These are phyloP conservation scores for Leptatherina wallacei DNA, from an alignment of 2,797 vertebrate species.

Conservation along the genomic window DNA sequence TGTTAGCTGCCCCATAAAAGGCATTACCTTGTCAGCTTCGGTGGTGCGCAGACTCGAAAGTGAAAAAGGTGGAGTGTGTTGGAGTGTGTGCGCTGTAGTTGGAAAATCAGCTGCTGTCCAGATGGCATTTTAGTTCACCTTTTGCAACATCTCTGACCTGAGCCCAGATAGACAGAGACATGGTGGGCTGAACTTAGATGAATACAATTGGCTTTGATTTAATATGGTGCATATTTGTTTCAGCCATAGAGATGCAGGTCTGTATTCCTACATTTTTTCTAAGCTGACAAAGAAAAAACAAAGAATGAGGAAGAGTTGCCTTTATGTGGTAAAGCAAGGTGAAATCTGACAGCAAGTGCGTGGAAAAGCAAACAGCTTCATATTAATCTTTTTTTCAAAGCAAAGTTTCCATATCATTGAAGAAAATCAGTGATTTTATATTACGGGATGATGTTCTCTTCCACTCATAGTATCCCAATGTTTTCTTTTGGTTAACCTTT, in stretches of 20 bases:
- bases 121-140: conserved; percentile 80
- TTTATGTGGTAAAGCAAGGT: not conserved
- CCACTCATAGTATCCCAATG: too few relatives aligned
- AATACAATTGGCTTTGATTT: not conserved
- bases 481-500: too few relatives aligned
- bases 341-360: not conserved
- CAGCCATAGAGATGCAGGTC: not conserved
- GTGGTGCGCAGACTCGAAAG: conserved; percentile 45
- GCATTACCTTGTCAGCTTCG: conserved; percentile 71
- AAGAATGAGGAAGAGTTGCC: not conserved
- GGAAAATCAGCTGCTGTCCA: conserved; percentile 89
- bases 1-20: conserved; percentile 85
- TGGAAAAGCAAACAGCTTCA: not conserved
- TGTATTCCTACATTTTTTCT: not conserved
- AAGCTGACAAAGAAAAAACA: not conserved
- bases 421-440: too few relatives aligned
- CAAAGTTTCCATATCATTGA: not conserved
- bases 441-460: too few relatives aligned
- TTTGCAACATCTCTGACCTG: conserved; percentile 42
- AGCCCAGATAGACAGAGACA: conserved; percentile 41
- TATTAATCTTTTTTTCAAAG: not conserved
- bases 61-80: conserved; percentile 52
- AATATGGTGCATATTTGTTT: not conserved
- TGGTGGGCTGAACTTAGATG: conserved; percentile 16
- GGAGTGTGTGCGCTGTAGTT: conserved; percentile 50